Evolutionary conservation across 2,113 vertebrate species (phyloP), one percentile per base, ranked within the genome.

Genomic region (Lontra canadensis): DNA sequence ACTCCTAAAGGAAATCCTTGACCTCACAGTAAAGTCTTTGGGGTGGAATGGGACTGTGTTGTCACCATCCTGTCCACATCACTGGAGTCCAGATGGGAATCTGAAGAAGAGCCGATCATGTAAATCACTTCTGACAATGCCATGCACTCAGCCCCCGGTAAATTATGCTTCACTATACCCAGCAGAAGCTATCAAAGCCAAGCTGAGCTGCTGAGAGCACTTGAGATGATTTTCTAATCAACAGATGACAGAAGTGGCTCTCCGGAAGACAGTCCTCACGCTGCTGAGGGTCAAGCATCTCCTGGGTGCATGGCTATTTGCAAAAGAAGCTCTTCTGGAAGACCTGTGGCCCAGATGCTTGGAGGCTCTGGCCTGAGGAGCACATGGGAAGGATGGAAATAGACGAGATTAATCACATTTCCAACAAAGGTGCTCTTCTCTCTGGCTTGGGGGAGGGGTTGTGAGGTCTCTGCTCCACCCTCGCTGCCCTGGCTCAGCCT

Each of bases 381-480:
- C 11, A 39, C 17, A 44, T 23, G 5, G 0, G 10, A 69, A 84
- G 6, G 4, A 2, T 29, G 34, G 18, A 55, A 71, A 55, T 26
- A 59, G 47, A 13, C 0, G 0, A 31, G n/a, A 21, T 1, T 1
- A 13, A 2, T 34, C 4, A 55, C 2, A 7, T 10, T 4, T 79
- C 81, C 74, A 59, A 21, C 14, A 39, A 65, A 59, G 29, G 3
- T 36, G 11, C 2, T 4, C 0, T 15, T 82, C 21, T 83, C 55
- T 18, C 31, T 2, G 55, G 20, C 78, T 74, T n/a, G 6, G 39
- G 12, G 12, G 17, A 79, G 15, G 25, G 17, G 7, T 11, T 39
- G 10, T 11, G 44, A 83, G 8, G 29, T 4, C 36, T 59, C 31
- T 44, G 44, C 8, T 65, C 12, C 25, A 31, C 21, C 21, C 25